phyloP scores from a whole-genome alignment of 2,797 vertebrate species.

The Ficedula albicollis region DNA sequence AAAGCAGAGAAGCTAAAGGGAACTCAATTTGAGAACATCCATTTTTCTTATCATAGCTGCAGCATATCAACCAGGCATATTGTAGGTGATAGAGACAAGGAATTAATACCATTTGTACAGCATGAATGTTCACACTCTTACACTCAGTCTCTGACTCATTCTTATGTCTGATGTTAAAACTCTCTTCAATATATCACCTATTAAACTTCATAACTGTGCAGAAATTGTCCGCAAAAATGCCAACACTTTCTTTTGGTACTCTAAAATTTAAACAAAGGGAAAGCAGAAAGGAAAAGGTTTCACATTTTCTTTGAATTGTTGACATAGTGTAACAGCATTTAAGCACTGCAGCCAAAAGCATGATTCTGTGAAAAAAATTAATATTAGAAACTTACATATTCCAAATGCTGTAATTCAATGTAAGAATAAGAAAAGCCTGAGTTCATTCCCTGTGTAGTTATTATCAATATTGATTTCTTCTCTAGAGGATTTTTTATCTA shows the following conservation, averaged over 20 bases:
- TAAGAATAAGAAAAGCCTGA: not conserved
- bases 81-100: conserved; percentile 47
- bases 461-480: not conserved
- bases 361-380: not conserved
- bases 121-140: conserved; percentile 15
- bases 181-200: conserved; percentile 42
- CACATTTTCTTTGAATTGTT: not conserved
- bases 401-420: not conserved
- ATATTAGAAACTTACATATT: not conserved
- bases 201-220: conserved; percentile 49
- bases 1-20: conserved; percentile 15
- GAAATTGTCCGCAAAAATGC: conserved; percentile 33
- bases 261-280: not conserved
- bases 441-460: not conserved
- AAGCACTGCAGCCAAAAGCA: not conserved
- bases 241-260: not conserved
- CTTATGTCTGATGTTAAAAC: conserved; percentile 28
- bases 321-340: not conserved
- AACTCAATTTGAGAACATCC: conserved; percentile 36
- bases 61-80: not conserved
- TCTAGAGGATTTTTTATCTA: not conserved
- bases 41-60: conserved; percentile 51
- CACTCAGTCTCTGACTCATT: not conserved
- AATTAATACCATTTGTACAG: conserved; percentile 55
- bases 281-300: conserved; percentile 4